Percentiles rank a stretch among this genome's conserved stretches.
These are phyloP conservation scores for Phocides pigmalion DNA, from an alignment of 1,140 invertebrate species.

Conservation along the genomic window DNA sequence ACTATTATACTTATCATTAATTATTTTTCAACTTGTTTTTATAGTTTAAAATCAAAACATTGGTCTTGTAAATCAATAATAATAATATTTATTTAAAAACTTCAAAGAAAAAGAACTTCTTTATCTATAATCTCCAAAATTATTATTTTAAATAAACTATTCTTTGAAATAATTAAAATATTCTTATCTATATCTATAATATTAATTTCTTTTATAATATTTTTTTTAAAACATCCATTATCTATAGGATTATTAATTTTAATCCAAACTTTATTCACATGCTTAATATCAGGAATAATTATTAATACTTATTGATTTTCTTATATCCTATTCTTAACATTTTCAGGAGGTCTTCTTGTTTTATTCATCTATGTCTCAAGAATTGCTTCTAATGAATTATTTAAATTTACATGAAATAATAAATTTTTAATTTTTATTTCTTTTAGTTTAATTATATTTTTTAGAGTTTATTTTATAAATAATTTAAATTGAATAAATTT, in stretches of 20 bases:
- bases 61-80: slow-evolving; percentile 85
- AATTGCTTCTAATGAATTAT: slow-evolving; percentile 83
- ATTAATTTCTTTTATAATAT: slow-evolving; percentile 61
- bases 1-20: slow-evolving; percentile 52
- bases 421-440: slow-evolving; percentile 48
- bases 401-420: slow-evolving; percentile 59
- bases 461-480: slow-evolving; percentile 41
- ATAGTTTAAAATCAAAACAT: slow-evolving; percentile 85
- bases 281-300: slow-evolving; percentile 65
- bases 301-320: slow-evolving; percentile 77
- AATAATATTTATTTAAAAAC: slow-evolving; percentile 80
- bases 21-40: slow-evolving; percentile 77
- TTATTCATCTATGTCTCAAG: slow-evolving; percentile 85
- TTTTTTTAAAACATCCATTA: slow-evolving; percentile 79
- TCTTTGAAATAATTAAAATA: slow-evolving; percentile 78
- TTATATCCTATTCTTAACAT: slow-evolving; percentile 83
- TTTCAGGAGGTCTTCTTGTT: slow-evolving; percentile 84
- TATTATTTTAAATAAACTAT: slow-evolving; percentile 85
- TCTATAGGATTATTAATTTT: slow-evolving; percentile 80
- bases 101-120: slow-evolving; percentile 80
- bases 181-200: slow-evolving; percentile 62
- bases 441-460: slow-evolving; percentile 34
- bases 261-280: slow-evolving; percentile 76
- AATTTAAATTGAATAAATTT: slow-evolving; percentile 51
- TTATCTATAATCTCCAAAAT: slow-evolving; percentile 86